Base-by-base conservation (phyloP, 2,888 invertebrate genomes). In the Ornithoptera alexandrae region DNA sequence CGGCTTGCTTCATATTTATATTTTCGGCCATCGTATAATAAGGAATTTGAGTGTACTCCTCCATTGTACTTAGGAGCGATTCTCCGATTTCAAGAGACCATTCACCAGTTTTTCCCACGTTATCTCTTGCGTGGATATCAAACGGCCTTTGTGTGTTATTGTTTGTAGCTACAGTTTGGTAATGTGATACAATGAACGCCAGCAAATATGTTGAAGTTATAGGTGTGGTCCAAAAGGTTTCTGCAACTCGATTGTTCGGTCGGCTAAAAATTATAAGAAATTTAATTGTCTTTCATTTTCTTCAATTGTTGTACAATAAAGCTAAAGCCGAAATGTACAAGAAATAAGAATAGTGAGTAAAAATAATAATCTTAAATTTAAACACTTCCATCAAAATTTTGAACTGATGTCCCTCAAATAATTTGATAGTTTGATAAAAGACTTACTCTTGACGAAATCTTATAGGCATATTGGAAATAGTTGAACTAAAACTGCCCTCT, bases 161-260 rank as follows among this genome's bases (percentile, higher is more conserved):
- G 42, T 83, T 83, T 0, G 71, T 57, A 0, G 86, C 81, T 0
- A 88, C 83, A 1, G 65, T 75, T 30, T 76, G 71, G n/a, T 96
- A 95, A 76, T 97, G 95, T n/a, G 97, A 97, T 0, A 98, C 95
- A 1, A 97, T 94, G 79, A 98, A 95, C 0, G 97, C 98, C 18
- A 98, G 92, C 61, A 98, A 89, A 79, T 98, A 98, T 0, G 97
- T 96, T 0, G 97, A 96, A 93, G 97, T 97, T 22, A 82, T 72
- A 0, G 95, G 94, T 0, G 95, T 95, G 18, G 92, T 91, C 73
- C 87, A 74, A 80, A 95, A 95, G 0, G 82, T 81, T 72, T 93
- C 92, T 0, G 86, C 74, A 2, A 85, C 65, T 71, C 86, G 82
- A 60, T 84, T 85, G 24, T 77, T 76, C 0, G 65, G 2, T 17